Evolutionary conservation across 2,113 vertebrate genomes (phyloP), one percentile per base, ranked within the genome.

Genomic region (Rissa tridactyla): DNA sequence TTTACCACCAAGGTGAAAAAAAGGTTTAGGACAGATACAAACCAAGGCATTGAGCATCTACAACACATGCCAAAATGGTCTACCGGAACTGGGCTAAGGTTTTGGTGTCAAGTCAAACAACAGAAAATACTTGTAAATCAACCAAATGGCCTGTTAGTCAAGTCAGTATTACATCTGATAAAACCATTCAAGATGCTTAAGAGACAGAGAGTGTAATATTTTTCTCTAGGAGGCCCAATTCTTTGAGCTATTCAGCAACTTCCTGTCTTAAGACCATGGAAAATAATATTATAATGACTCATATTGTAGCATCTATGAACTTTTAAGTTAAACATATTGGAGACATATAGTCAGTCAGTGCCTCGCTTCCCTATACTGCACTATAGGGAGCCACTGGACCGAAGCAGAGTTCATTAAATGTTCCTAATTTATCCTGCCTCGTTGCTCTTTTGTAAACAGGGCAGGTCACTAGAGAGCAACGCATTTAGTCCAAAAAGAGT

Each of bases 391-490:
- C 70, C 78, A 87, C 86, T 66, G 81, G 58, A 73, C 60, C 0
- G 0, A 66, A 88, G 42, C 58, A 91, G 71, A 95, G 77, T 92
- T 95, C 58, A 86, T 92, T 88, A 91, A 87, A 80, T 29, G 64
- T 51, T 77, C 91, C 72, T 91, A 86, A 95, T 95, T 94, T 88
- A 92, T 95, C 96, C 84, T 95, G 89, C 92, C 71, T 92, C 30
- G 0, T 80, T 64, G 32, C 75, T 95, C 51, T 90, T 82, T 70
- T 90, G 68, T 82, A 90, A 96, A 92, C 64, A 91, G 78, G 46
- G 52, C 3, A 20, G 62, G 71, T 90, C 94, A 96, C 86, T 86
- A 40, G 79, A 91, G 58, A 96, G 82, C 68, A 83, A 90, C 17
- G 36, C 82, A 77, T 91, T 96, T 85, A 91, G 79, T 80, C 75